Base-by-base conservation (phyloP, 2,888 invertebrate species). In the Conchocele bisecta region DNA sequence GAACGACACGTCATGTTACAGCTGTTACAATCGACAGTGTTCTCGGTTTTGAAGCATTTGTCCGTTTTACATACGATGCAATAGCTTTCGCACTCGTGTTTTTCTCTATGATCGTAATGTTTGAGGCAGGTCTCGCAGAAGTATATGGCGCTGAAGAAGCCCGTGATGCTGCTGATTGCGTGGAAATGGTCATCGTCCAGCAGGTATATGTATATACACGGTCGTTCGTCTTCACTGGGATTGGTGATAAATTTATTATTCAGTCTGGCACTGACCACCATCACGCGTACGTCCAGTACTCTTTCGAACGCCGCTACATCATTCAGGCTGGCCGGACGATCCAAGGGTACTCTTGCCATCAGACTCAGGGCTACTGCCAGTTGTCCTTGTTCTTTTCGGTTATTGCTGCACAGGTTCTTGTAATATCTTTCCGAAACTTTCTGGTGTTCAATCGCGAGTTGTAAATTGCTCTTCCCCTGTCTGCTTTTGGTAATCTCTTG, bases 191-290 rank as follows among this genome's bases (percentile, higher is more conserved):
- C 46, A 28, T 73, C 56, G 20, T 64, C 64, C 26, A 59, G 67
- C 11, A 68, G 35, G 33, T 73, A 73, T 1, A 73, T 31, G 59
- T 64, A 73, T 7, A 68, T 59, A 24, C 61, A 60, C 7, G 69
- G 69, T 37, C 65, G 35, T 31, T 60, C 37, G 17, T 61, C 67
- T 1, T 31, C 29, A 24, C 60, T 60, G 26, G 39, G 35, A 42
- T 22, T 42, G 42, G 63, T 63, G 22, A 63, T 53, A 20, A 63
- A 63, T 17, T 51, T 63, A 46, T 63, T 54, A 3, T 56, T 56
- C 22, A 54, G 35, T 54, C 46, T 42, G 15, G 63, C 54, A 41
- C 63, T 63, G 28, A 63, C 46, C 26, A 63, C 63, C 54, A 63
- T 54, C 24, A 54, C 35, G 26, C 63, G 33, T 13, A 54, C 54